These are phyloP conservation scores for Varroa destructor DNA, from an alignment of 1,140 invertebrate species.

Conservation along the genomic window DNA sequence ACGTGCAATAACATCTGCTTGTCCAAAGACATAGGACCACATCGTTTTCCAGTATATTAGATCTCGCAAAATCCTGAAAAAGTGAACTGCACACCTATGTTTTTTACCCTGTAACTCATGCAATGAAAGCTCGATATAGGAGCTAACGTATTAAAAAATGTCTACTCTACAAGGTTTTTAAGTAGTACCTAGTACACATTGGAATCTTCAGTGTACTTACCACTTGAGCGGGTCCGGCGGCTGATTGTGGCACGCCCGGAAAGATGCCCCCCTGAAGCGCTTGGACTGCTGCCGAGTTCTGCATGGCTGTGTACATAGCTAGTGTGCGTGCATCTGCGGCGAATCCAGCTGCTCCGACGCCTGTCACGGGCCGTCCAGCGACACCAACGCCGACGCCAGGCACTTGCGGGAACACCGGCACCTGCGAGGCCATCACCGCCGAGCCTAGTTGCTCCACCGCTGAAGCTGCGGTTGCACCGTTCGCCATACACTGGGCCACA, in stretches of 20 bases:
- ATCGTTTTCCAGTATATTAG: no score
- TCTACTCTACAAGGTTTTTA: no score
- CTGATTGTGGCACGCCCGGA: conserved; percentile 13
- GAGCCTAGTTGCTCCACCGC: conserved; percentile 22
- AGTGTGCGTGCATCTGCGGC: conserved; percentile 8
- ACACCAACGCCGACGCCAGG: conserved; percentile 10
- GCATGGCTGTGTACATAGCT: conserved; percentile 28
- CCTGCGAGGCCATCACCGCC: conserved; percentile 23
- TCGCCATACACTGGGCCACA: conserved; percentile 20
- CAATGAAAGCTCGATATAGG: no score
- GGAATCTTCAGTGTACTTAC: not conserved
- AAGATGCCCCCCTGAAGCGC: conserved; percentile 27
- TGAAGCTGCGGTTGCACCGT: conserved; percentile 17
- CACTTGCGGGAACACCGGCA: conserved; percentile 22
- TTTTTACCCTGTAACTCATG: no score
- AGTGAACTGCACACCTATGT: no score
- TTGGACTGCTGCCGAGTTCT: conserved; percentile 25
- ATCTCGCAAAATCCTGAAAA: no score
- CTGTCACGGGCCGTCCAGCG: conserved; percentile 4
- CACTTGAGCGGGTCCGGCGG: not conserved
- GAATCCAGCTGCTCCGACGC: not conserved
- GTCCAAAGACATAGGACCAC: no score
- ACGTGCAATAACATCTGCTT: no score
- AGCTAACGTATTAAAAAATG: no score
- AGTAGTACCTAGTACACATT: no score